phyloP scores from a whole-genome alignment of 2,113 vertebrate species.

The Syngnathus scovelli region DNA sequence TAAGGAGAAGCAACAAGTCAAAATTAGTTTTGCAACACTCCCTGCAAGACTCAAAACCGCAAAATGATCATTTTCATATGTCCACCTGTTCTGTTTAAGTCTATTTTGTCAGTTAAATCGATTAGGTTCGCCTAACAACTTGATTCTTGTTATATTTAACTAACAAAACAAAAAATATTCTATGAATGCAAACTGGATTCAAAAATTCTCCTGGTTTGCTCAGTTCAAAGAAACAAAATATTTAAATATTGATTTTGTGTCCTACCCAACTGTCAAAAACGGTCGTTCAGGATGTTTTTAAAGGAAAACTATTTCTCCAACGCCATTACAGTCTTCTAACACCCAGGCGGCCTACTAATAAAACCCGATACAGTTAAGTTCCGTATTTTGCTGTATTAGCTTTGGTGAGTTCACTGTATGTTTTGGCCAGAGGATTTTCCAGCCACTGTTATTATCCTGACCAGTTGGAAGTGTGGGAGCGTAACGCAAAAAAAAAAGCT shows the following conservation, averaged over 20 bases:
- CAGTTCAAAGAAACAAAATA: not conserved
- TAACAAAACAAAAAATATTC: not conserved
- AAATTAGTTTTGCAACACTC: not conserved
- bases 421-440: conserved; percentile 31
- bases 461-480: conserved; percentile 14
- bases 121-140: not conserved
- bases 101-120: not conserved
- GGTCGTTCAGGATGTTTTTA: not conserved
- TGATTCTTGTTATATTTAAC: not conserved
- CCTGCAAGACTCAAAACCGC: not conserved
- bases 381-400: conserved; percentile 26
- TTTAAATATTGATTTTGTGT: not conserved
- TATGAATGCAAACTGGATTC: not conserved
- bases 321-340: conserved; percentile 15
- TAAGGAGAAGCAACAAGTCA: not conserved
- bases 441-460: conserved; percentile 26
- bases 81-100: not conserved
- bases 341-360: conserved; percentile 13
- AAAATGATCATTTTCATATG: not conserved
- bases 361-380: conserved; percentile 14
- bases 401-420: conserved; percentile 32
- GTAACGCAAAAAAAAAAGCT: conserved; percentile 17
- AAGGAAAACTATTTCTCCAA: not conserved
- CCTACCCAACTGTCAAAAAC: not conserved
- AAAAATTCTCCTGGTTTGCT: not conserved